These are phyloP conservation scores for Nesogale talazaci DNA, from an alignment of 2,113 vertebrate species.

Conservation along the genomic window DNA sequence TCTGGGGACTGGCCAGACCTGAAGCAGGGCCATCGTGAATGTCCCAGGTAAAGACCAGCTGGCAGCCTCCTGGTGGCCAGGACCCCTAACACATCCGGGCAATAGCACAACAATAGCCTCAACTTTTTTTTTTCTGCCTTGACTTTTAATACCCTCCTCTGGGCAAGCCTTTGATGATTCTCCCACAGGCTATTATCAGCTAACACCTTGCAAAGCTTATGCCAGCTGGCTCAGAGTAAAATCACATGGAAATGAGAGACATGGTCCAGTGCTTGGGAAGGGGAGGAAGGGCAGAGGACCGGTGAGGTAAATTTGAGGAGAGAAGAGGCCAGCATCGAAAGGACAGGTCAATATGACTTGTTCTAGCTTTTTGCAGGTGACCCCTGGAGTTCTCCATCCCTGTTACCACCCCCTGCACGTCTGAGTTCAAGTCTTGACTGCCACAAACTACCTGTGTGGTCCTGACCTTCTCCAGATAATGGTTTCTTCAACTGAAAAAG, in stretches of 20 bases:
- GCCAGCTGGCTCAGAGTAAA: conserved; percentile 27
- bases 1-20: not conserved
- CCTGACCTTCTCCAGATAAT: not conserved
- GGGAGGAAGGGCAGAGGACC: not conserved
- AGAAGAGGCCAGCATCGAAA: not conserved
- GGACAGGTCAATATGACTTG: not conserved
- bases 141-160: conserved; percentile 21
- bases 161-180: conserved; percentile 8
- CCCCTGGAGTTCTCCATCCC: not conserved
- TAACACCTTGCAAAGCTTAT: conserved; percentile 62
- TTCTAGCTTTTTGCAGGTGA: not conserved
- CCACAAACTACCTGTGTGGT: not conserved
- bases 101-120: not conserved
- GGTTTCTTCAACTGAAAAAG: not conserved
- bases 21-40: not conserved
- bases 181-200: conserved; percentile 30
- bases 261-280: not conserved
- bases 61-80: not conserved
- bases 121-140: too few relatives aligned
- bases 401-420: rapidly evolving
- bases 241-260: not conserved
- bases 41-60: not conserved
- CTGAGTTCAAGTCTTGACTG: not conserved
- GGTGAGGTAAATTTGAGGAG: not conserved
- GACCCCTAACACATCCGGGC: not conserved